Conservation (phyloP, 2,113 vertebrate species). For the Cochlearius cochlearius region DNA sequence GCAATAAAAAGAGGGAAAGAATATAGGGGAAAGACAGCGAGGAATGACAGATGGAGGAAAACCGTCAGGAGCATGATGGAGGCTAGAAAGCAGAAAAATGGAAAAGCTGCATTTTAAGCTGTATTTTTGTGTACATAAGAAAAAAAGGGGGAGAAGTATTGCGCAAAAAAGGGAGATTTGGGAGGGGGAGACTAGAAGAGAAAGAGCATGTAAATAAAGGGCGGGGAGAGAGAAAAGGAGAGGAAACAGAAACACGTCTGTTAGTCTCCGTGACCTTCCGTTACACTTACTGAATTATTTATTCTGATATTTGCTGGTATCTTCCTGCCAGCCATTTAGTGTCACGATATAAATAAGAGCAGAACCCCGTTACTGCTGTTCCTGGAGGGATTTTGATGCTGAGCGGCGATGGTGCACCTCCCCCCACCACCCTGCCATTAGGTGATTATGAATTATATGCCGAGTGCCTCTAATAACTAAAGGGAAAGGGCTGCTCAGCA, state of each 20-base stretch:
- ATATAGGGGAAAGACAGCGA: neutral
- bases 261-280: neutral
- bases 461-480: constrained; percentile 39
- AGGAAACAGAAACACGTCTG: neutral
- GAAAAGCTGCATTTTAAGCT: neutral
- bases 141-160: neutral
- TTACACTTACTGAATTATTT: constrained; percentile 48
- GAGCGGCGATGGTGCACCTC: neutral
- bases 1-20: neutral
- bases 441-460: constrained; percentile 59
- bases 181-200: neutral
- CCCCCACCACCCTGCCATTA: constrained; percentile 9
- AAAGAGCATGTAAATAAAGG: neutral
- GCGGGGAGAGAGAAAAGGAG: neutral
- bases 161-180: neutral
- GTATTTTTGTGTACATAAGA: neutral
- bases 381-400: constrained; percentile 42
- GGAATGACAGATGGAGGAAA: neutral
- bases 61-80: neutral
- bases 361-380: neutral
- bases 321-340: constrained; percentile 41
- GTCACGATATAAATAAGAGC: constrained; percentile 30
- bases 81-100: neutral
- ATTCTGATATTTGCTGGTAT: constrained; percentile 37
- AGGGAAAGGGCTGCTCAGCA: constrained; percentile 61